phyloP scores from a whole-genome alignment of 2,888 invertebrate species.

The Eurois occulta region DNA sequence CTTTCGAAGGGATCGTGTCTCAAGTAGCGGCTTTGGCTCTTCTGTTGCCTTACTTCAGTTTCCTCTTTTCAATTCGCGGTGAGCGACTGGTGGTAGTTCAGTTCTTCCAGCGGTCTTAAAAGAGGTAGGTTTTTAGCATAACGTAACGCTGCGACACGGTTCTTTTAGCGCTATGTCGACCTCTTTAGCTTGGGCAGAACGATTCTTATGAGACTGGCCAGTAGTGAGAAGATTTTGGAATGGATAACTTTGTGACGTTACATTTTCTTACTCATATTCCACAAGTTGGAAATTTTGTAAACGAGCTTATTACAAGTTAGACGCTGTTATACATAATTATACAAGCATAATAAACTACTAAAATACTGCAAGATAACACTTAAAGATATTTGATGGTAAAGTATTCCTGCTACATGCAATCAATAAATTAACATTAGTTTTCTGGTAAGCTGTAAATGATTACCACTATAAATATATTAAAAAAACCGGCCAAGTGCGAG shows the following conservation, averaged over 20 bases:
- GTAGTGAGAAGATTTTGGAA: background rate
- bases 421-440: slow-evolving; percentile 21
- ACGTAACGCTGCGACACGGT: background rate
- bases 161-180: background rate
- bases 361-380: slow-evolving; percentile 25
- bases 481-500: no score
- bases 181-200: background rate
- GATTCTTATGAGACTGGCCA: background rate
- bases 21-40: background rate
- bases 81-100: background rate
- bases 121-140: background rate
- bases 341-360: background rate
- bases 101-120: background rate
- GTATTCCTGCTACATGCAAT: slow-evolving; percentile 27
- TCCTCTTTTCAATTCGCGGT: background rate
- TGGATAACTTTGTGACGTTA: background rate
- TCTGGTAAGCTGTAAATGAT: slow-evolving; percentile 52
- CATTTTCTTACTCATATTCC: background rate
- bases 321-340: background rate
- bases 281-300: background rate
- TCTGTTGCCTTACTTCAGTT: background rate
- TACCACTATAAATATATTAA: slow-evolving; percentile 42
- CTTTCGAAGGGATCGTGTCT: background rate
- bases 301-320: background rate
- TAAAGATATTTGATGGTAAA: slow-evolving; percentile 3